These are phyloP conservation scores for Choloepus hoffmanni DNA, from an alignment of 2,113 vertebrate genomes.

Conservation along the genomic window DNA sequence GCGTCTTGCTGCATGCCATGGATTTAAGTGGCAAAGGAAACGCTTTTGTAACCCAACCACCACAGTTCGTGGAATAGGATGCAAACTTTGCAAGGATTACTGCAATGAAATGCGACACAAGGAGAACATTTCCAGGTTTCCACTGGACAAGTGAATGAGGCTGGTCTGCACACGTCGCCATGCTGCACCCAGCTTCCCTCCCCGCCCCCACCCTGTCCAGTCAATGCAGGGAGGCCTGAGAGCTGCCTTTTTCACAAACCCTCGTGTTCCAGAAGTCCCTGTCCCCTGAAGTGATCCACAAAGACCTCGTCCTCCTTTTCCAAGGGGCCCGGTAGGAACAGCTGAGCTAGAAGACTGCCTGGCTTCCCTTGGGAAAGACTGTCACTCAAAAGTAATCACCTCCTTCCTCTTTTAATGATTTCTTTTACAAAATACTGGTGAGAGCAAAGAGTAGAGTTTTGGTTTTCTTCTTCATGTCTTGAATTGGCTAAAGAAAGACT, in stretches of 20 bases:
- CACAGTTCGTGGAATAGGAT: neutral
- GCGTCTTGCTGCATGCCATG: neutral
- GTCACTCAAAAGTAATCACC: neutral
- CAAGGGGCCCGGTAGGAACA: neutral
- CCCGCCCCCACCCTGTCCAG: neutral
- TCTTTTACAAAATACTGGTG: neutral
- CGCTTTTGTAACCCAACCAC: neutral
- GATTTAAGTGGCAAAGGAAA: neutral
- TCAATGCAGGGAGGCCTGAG: neutral
- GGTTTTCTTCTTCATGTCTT: neutral
- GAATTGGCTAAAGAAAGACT: neutral
- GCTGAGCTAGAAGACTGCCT: neutral
- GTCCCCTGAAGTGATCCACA: neutral
- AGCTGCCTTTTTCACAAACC: neutral
- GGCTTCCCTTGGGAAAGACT: neutral
- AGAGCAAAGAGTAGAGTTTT: neutral
- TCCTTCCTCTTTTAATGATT: slow-evolving; percentile 46
- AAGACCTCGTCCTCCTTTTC: neutral
- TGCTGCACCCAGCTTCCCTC: too few relatives aligned
- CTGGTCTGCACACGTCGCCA: too few relatives aligned
- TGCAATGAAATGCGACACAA: slow-evolving; percentile 1
- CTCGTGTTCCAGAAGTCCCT: neutral
- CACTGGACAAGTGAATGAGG: too few relatives aligned
- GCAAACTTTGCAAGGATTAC: neutral
- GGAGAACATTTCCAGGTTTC: neutral